Evolutionary conservation across 1,140 invertebrate species (phyloP).

Genomic region (Lepidostoma basale): DNA sequence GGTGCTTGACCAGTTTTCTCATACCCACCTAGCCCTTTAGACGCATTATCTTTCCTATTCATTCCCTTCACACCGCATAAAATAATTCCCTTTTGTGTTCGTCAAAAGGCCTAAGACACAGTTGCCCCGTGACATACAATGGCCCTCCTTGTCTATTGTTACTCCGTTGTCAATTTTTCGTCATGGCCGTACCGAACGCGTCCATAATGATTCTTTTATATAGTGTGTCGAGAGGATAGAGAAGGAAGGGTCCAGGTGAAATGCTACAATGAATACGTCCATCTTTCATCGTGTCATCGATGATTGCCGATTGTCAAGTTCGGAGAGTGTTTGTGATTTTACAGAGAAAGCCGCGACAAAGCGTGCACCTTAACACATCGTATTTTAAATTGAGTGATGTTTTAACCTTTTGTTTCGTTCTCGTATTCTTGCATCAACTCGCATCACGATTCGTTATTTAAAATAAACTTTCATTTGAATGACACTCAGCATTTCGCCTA

Average conservation of each 20-base stretch:
- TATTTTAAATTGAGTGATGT: too few relatives aligned
- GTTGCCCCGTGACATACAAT: conserved; percentile 2
- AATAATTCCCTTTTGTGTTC: conserved; percentile 23
- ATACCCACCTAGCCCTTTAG: background rate
- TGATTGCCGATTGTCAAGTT: conserved; percentile 18
- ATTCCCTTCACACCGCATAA: conserved; percentile 13
- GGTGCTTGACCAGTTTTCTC: background rate
- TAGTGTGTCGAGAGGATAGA: background rate
- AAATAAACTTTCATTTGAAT: too few relatives aligned
- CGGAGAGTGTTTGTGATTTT: too few relatives aligned
- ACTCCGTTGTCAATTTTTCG: conserved; percentile 26
- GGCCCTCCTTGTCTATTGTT: conserved; percentile 17
- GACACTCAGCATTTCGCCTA: too few relatives aligned
- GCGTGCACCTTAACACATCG: too few relatives aligned
- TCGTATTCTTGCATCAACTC: too few relatives aligned
- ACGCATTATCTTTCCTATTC: conserved; percentile 12
- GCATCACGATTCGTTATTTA: too few relatives aligned
- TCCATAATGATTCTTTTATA: conserved; percentile 38
- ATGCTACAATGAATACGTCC: conserved; percentile 13
- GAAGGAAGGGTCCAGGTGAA: conserved; percentile 28
- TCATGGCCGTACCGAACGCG: conserved; percentile 31
- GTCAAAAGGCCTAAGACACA: conserved; percentile 21
- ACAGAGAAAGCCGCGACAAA: too few relatives aligned
- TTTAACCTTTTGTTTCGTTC: too few relatives aligned
- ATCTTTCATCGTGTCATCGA: conserved; percentile 22